phyloP scores from a whole-genome alignment of 1,140 invertebrate species.

The Chironomus striatipennis region DNA sequence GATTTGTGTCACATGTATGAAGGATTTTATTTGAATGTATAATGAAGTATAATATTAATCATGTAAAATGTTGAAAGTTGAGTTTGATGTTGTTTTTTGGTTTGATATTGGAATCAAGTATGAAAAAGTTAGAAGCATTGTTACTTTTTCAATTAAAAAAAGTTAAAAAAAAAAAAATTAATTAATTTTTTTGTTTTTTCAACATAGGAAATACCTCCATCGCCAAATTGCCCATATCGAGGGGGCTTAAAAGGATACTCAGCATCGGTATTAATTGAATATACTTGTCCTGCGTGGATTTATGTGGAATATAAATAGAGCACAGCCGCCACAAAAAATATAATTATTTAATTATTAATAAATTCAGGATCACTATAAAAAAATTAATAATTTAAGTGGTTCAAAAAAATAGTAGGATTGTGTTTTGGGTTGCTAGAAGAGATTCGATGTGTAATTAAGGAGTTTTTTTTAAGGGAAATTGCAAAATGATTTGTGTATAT shows the following conservation, averaged over 20 bases:
- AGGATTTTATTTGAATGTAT: neutral
- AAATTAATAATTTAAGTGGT: neutral
- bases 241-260: conserved; percentile 44
- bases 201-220: conserved; percentile 34
- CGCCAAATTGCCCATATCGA: conserved; percentile 43
- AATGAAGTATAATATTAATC: neutral
- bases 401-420: neutral
- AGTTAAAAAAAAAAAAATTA: conserved; percentile 1
- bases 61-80: neutral
- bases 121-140: conserved; percentile 6
- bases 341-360: conserved; percentile 17
- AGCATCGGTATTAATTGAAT: conserved; percentile 47
- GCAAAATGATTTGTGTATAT: neutral
- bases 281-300: conserved; percentile 50
- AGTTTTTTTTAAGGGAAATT: neutral
- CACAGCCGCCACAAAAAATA: conserved; percentile 25
- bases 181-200: conserved; percentile 28
- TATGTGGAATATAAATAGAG: conserved; percentile 24
- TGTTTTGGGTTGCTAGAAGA: neutral
- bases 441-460: neutral
- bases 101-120: neutral
- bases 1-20: neutral
- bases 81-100: conserved; percentile 6
- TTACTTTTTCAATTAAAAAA: conserved; percentile 6
- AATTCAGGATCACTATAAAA: neutral